Percentiles rank a stretch among this genome's conserved stretches.
These are phyloP conservation scores for Uromys caudimaculatus DNA, from an alignment of 2,797 vertebrate species.

Conservation along the genomic window DNA sequence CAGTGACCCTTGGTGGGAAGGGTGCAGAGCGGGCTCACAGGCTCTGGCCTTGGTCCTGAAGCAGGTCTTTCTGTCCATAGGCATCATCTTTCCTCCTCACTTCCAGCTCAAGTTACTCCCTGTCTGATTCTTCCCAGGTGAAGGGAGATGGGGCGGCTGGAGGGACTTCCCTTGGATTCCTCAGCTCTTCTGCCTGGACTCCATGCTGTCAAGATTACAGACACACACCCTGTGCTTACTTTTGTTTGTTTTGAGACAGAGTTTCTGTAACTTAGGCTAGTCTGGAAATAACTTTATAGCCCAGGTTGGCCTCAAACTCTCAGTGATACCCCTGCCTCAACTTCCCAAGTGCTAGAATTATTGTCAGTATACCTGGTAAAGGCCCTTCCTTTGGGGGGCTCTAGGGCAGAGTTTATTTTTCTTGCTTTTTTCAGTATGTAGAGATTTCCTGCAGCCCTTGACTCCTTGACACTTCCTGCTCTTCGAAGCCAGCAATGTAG, in stretches of 20 bases:
- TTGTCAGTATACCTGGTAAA: neutral
- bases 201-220: neutral
- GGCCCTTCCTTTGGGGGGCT: neutral
- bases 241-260: neutral
- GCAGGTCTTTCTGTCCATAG: neutral
- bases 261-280: neutral
- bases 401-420: neutral
- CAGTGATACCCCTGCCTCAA: neutral
- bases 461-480: too few species aligned
- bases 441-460: rapidly evolving
- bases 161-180: neutral
- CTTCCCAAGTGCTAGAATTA: neutral
- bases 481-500: neutral
- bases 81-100: neutral
- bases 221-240: neutral
- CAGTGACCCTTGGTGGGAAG: neutral
- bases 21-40: rapidly evolving
- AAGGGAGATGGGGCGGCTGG: neutral
- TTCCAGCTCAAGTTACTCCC: neutral
- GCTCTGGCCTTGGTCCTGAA: constrained; percentile 1
- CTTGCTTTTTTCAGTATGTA: too few species aligned
- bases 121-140: neutral
- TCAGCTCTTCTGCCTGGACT: neutral
- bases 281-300: neutral
- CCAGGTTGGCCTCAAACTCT: neutral